Evolutionary conservation across 2,797 vertebrate genomes (phyloP).

Genomic region (Lemur catta): DNA sequence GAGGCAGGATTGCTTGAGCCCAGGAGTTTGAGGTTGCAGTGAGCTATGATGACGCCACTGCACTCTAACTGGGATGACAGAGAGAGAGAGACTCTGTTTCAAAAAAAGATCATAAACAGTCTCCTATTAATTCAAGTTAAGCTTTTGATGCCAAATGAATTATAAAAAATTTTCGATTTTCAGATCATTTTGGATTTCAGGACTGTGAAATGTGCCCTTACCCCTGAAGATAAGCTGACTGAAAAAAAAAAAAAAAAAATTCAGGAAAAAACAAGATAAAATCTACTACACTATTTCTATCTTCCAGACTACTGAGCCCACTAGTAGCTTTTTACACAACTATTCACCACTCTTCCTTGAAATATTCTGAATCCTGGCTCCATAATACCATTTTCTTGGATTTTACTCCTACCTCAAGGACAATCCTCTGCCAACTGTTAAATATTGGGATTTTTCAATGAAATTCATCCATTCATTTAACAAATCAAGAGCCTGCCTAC

Average conservation of each 20-base stretch:
- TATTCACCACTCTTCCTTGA: neutral
- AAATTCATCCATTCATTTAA: neutral
- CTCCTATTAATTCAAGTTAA: neutral
- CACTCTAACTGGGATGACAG: no score
- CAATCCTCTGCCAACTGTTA: neutral
- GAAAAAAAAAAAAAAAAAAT: neutral
- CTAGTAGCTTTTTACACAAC: neutral
- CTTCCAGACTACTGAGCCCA: neutral
- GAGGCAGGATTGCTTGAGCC: no score
- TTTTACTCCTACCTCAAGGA: neutral
- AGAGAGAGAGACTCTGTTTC: no score
- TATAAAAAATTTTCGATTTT: neutral
- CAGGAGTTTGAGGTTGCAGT: no score
- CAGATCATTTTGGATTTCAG: slow-evolving; percentile 4
- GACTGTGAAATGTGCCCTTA: slow-evolving; percentile 8
- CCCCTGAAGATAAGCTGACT: neutral
- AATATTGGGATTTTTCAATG: neutral
- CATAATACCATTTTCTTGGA: neutral
- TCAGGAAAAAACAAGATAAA: neutral
- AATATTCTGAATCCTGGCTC: neutral
- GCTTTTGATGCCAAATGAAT: neutral
- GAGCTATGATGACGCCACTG: no score
- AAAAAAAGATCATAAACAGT: neutral
- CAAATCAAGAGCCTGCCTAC: neutral
- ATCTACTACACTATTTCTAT: neutral